Conservation (phyloP, 2,113 vertebrate species). For the Psephotus haematonotus region DNA sequence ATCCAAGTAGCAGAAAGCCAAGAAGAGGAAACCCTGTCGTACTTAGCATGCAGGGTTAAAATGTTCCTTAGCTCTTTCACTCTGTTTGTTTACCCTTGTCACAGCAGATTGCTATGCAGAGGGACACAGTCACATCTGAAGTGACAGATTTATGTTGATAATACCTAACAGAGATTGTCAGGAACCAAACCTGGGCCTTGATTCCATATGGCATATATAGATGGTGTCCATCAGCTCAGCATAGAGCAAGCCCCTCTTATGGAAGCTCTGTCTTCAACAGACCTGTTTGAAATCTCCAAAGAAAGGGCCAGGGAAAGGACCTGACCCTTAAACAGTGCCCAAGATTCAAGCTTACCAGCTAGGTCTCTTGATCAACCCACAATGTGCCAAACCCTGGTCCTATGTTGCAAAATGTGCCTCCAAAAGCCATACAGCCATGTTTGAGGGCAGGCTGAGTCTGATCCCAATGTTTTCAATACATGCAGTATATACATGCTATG, state of each 20-base stretch:
- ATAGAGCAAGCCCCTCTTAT: background rate
- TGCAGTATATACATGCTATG: background rate
- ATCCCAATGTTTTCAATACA: background rate
- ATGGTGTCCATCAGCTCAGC: background rate
- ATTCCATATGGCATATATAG: background rate
- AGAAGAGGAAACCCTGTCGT: background rate
- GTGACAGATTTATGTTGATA: conserved; percentile 30
- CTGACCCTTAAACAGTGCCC: background rate
- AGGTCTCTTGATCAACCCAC: background rate
- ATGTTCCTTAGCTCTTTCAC: background rate
- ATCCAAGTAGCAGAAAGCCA: background rate
- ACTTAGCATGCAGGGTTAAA: background rate
- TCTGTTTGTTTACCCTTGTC: conserved; percentile 16
- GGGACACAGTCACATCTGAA: background rate
- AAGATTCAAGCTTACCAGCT: background rate
- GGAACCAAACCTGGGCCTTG: background rate
- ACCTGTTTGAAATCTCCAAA: background rate
- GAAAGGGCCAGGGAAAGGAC: background rate
- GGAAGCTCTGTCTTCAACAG: background rate
- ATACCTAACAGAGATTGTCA: background rate
- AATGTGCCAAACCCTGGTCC: background rate
- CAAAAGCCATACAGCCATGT: background rate
- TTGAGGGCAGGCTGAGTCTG: background rate
- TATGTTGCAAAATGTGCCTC: background rate
- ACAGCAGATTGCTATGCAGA: conserved; percentile 8